Conservation (phyloP, 2,113 vertebrate genomes). For the Callorhinus ursinus region DNA sequence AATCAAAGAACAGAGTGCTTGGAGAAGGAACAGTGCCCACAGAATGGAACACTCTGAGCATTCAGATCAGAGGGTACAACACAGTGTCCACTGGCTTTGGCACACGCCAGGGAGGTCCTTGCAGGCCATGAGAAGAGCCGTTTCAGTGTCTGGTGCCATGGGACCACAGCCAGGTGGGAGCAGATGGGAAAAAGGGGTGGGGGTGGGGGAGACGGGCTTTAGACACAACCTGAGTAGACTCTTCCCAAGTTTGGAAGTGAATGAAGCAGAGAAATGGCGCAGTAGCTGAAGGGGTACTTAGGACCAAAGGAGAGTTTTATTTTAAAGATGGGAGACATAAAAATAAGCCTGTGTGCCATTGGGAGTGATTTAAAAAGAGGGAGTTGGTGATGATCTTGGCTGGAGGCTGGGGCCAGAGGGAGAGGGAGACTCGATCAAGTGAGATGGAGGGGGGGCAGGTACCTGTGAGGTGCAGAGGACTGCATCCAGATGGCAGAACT, state of each 20-base stretch:
- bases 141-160: neutral
- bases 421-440: neutral
- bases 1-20: neutral
- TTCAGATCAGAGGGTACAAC: neutral
- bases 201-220: neutral
- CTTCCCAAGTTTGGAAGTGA: neutral
- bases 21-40: neutral
- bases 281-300: neutral
- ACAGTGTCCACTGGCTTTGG: neutral
- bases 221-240: neutral
- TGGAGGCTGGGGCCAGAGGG: accelerated
- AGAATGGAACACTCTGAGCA: accelerated
- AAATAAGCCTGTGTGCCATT: neutral
- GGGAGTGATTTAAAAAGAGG: neutral
- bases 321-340: neutral
- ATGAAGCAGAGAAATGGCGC: neutral
- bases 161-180: neutral
- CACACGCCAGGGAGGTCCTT: neutral
- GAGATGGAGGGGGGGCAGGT: neutral
- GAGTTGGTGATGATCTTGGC: neutral
- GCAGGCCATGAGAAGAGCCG: neutral
- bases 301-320: neutral
- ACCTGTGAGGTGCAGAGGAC: no score
- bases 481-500: no score
- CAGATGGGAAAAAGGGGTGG: neutral